phyloP scores from a whole-genome alignment of 2,888 invertebrate species.

The Lasioglossum zephyrum region DNA sequence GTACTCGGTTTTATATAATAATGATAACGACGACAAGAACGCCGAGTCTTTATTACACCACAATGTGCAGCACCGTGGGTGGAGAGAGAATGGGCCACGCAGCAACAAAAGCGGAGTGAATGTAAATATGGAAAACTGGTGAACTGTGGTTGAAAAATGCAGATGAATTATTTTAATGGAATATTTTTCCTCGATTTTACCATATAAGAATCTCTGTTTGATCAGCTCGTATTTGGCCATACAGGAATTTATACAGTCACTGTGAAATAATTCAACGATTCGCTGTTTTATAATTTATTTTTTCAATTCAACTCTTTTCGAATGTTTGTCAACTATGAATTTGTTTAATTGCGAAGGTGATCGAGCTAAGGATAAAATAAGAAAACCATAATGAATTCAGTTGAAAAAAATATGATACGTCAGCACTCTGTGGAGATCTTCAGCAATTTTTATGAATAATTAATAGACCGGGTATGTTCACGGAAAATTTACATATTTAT shows the following conservation, averaged over 20 bases:
- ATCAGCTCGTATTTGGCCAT: neutral
- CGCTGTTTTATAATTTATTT: neutral
- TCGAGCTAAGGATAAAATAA: neutral
- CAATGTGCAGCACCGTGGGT: neutral
- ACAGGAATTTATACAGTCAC: neutral
- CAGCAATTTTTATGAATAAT: conserved; percentile 3
- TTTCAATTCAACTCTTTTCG: neutral
- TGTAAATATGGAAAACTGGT: neutral
- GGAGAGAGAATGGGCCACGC: neutral
- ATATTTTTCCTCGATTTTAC: neutral
- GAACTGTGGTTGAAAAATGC: neutral
- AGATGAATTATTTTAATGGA: neutral
- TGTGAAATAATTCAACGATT: no score
- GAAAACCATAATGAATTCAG: neutral
- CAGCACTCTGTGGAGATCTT: neutral
- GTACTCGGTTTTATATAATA: conserved; percentile 3
- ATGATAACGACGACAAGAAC: conserved; percentile 3
- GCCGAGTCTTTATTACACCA: conserved; percentile 5
- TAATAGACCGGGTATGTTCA: neutral
- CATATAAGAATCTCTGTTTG: neutral
- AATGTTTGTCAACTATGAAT: neutral
- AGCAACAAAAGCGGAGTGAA: conserved; percentile 3
- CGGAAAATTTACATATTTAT: neutral
- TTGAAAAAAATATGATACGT: neutral
- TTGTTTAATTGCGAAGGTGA: neutral